Conservation (phyloP, 2,888 invertebrate species). For the Cephonodes hylas region DNA sequence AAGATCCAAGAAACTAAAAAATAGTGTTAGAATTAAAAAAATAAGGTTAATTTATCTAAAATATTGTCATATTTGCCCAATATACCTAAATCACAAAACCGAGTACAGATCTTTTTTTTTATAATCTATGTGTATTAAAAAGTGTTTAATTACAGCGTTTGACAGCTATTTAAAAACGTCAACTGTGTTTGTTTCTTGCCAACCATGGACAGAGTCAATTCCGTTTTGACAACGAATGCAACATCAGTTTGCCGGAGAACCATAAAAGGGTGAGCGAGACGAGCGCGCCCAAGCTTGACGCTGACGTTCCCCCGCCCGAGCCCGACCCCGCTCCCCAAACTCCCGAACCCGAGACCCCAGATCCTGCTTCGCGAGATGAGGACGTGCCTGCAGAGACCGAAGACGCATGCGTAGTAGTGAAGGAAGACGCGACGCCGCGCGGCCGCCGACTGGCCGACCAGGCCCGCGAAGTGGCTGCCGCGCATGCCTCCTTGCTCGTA, state of each 20-base stretch:
- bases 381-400: constrained; percentile 51
- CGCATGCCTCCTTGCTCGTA: constrained; percentile 79
- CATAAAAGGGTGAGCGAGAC: constrained; percentile 96
- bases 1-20: no score
- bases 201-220: constrained; percentile 94
- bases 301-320: constrained; percentile 23
- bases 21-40: no score
- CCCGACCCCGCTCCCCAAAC: constrained; percentile 41
- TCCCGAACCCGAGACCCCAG: constrained; percentile 44
- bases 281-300: constrained; percentile 65
- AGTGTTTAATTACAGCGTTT: not conserved
- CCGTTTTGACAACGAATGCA: constrained; percentile 99
- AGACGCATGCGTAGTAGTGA: constrained; percentile 74
- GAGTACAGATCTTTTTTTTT: no score
- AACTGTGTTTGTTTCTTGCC: constrained; percentile 58
- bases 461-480: constrained; percentile 75
- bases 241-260: constrained; percentile 97
- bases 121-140: not conserved
- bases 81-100: no score
- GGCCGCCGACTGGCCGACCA: constrained; percentile 73
- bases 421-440: constrained; percentile 70
- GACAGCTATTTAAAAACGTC: not conserved
- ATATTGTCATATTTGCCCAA: no score
- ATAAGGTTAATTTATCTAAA: no score
- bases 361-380: constrained; percentile 54